phyloP scores from a whole-genome alignment of 2,888 invertebrate genomes.

The Neria commutata region DNA sequence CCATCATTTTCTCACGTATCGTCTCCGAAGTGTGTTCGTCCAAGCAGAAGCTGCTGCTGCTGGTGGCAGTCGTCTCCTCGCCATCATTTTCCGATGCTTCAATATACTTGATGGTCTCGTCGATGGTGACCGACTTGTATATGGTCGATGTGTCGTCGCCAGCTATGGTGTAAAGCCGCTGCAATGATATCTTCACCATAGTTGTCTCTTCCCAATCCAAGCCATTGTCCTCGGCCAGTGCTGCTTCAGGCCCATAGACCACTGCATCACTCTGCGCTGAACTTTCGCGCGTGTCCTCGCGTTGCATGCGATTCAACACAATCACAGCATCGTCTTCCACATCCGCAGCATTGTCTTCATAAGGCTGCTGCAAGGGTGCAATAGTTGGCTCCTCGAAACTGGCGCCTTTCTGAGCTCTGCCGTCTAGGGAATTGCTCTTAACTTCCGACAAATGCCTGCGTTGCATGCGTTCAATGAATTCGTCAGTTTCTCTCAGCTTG shows the following conservation, averaged over 20 bases:
- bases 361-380: constrained; percentile 39
- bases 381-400: constrained; percentile 43
- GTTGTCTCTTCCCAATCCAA: constrained; percentile 18
- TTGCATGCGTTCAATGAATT: constrained; percentile 48
- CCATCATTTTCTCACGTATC: constrained; percentile 56
- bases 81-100: constrained; percentile 28
- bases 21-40: constrained; percentile 51
- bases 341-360: constrained; percentile 38
- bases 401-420: constrained; percentile 16
- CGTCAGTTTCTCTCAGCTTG: constrained; percentile 47
- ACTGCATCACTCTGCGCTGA: constrained; percentile 50
- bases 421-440: constrained; percentile 15
- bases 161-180: constrained; percentile 45
- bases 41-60: constrained; percentile 40
- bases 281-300: constrained; percentile 46
- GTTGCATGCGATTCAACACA: constrained; percentile 40
- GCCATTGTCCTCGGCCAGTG: background rate
- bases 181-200: constrained; percentile 33
- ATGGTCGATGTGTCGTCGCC: constrained; percentile 38
- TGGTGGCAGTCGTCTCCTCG: constrained; percentile 28
- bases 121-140: constrained; percentile 45
- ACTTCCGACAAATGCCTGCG: constrained; percentile 41
- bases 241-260: constrained; percentile 38
- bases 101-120: constrained; percentile 39
- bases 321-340: constrained; percentile 48